Base-by-base conservation (phyloP, 2,888 invertebrate genomes). In the Arge pagana region DNA sequence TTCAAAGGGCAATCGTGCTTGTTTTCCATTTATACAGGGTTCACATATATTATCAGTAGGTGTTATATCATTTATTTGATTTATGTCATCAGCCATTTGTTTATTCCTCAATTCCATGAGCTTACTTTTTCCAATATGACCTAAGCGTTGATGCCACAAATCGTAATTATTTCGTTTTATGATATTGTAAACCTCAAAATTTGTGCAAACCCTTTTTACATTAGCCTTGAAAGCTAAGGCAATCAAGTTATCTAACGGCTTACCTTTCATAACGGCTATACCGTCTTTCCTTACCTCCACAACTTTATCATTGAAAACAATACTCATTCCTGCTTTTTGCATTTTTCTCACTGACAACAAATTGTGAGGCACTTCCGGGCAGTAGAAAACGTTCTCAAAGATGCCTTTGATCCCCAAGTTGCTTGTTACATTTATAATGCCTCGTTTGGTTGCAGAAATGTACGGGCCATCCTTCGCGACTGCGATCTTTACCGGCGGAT, bases 11-110 rank as follows among this genome's bases (percentile, higher is more conserved):
- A 67, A 50, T 55, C 70, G 63, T 15, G 60, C 56, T 62, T 71
- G 71, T 59, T 74, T 72, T 15, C 69, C 70, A 55, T 66, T 54
- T 52, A 70, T 61, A 58, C 72, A 75, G 10, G 68, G 57, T 52
- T 72, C 71, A 60, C 71, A 74, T 48, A 68, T 56, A 33, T 63
- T 55, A 60, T 65, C 54, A 10, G 13, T 19, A 3, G 23, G 35
- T 24, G 43, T 24, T 39, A 59, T 26, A 42, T 58, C 53, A 35
- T 52, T 43, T 15, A 58, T 48, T 19, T 52, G 49, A 11, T 30
- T 16, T n/a, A 52, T 24, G 26, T 60, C 55, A 42, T 55, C 39
- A 33, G 58, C 16, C 58, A 64, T 59, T 13, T 55, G 49, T 35
- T 58, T 39, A 24, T 48, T 48, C 26, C 39, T 36, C n/a, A 39